Evolutionary conservation across 2,888 invertebrate genomes (phyloP).

Genomic region (Sympetrum striolatum): DNA sequence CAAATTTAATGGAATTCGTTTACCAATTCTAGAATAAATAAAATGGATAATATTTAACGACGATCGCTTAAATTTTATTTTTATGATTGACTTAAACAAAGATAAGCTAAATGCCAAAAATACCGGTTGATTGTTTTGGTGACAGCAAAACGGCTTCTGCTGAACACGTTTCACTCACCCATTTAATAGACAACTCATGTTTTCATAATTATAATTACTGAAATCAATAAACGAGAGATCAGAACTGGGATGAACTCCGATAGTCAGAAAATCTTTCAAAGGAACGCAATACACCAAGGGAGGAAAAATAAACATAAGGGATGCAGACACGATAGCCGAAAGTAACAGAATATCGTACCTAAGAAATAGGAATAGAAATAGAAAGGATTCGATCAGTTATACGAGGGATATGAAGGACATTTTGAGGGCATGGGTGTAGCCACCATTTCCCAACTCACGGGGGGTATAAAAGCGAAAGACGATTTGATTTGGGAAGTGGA

Average conservation of each 20-base stretch:
- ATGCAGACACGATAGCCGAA: not conserved
- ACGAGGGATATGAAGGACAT: conserved; percentile 31
- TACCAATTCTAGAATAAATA: too few relatives aligned
- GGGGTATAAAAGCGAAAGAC: conserved; percentile 25
- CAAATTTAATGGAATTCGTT: too few relatives aligned
- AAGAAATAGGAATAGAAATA: not conserved
- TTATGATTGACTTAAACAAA: too few relatives aligned
- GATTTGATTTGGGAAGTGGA: conserved; percentile 6
- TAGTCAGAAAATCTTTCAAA: not conserved
- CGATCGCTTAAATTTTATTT: too few relatives aligned
- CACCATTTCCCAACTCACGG: conserved; percentile 1
- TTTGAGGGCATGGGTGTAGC: conserved; percentile 37
- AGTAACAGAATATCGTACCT: not conserved
- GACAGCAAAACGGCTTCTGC: too few relatives aligned
- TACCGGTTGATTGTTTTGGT: too few relatives aligned
- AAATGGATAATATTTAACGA: too few relatives aligned
- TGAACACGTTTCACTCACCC: too few relatives aligned
- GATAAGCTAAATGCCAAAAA: too few relatives aligned
- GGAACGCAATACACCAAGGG: not conserved
- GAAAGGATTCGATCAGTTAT: conserved; percentile 18
- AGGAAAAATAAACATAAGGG: not conserved
- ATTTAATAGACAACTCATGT: too few relatives aligned
- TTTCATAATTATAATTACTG: too few relatives aligned
- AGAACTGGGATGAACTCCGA: not conserved
- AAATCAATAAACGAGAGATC: too few relatives aligned